Evolutionary conservation across 2,797 vertebrate species (phyloP).

Genomic region (Acestrorhynchus altus): DNA sequence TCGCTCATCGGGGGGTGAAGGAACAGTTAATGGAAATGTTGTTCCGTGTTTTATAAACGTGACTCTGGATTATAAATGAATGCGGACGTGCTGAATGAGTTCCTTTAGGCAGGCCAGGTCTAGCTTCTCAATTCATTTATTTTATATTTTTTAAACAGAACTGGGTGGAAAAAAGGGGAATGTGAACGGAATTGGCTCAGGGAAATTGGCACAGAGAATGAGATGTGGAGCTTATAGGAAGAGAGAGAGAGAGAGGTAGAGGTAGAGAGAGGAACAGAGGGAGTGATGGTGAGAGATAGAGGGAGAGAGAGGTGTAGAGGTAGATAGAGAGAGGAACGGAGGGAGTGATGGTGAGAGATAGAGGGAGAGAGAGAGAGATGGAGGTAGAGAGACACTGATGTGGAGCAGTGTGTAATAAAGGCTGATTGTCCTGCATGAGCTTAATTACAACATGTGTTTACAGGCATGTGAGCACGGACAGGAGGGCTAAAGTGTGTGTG

Average conservation of each 20-base stretch:
- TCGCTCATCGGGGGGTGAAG: constrained; percentile 65
- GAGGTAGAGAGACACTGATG: too few species aligned
- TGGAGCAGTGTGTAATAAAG: background rate
- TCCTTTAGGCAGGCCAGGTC: constrained; percentile 64
- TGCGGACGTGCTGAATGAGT: constrained; percentile 70
- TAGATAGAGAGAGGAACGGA: fast-evolving
- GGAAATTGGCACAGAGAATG: background rate
- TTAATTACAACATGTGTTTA: background rate
- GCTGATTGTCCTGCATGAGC: constrained; percentile 36
- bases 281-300: too few species aligned
- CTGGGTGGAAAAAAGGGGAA: constrained; percentile 14
- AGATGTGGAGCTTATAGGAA: too few species aligned
- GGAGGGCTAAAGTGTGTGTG: constrained; percentile 37
- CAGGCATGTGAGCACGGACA: background rate
- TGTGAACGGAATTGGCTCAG: constrained; percentile 24
- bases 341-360: too few species aligned
- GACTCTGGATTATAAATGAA: constrained; percentile 78
- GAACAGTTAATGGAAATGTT: constrained; percentile 64
- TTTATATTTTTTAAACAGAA: background rate
- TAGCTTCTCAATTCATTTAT: constrained; percentile 1
- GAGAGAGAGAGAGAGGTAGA: background rate
- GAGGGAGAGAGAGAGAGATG: too few species aligned
- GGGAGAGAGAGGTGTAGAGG: too few species aligned
- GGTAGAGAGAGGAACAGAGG: background rate
- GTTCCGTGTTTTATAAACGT: constrained; percentile 73